These are phyloP conservation scores for Pachliopta kotzebuea DNA, from an alignment of 2,888 invertebrate genomes.

Conservation along the genomic window DNA sequence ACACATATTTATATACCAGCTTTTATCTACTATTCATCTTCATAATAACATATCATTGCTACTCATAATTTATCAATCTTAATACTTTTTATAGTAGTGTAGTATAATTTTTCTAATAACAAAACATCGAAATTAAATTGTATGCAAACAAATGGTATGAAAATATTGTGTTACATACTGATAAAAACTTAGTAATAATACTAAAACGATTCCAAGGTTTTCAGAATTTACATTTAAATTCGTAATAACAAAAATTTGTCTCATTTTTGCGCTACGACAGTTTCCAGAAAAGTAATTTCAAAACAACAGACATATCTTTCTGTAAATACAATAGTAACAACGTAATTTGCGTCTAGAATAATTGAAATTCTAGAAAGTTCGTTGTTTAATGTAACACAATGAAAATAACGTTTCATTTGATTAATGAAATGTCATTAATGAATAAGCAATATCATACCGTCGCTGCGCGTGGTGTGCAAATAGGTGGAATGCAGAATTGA, in stretches of 20 bases:
- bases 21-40: neutral
- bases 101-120: neutral
- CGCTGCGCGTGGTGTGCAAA: neutral
- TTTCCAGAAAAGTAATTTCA: no score
- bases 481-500: neutral
- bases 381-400: neutral
- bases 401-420: conserved; percentile 54
- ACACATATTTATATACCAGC: neutral
- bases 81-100: neutral
- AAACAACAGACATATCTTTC: neutral
- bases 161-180: no score
- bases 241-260: no score
- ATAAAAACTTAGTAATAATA: no score
- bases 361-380: neutral
- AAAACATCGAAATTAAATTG: neutral
- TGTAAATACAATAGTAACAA: neutral
- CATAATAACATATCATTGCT: neutral
- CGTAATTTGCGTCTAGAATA: neutral
- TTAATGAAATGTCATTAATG: conserved; percentile 56
- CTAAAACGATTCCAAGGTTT: no score
- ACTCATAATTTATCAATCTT: neutral
- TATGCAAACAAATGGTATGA: no score
- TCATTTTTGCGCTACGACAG: no score
- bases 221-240: no score
- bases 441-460: neutral